Base-by-base conservation (phyloP, 2,888 invertebrate species). In the Athripsodes cinereus region DNA sequence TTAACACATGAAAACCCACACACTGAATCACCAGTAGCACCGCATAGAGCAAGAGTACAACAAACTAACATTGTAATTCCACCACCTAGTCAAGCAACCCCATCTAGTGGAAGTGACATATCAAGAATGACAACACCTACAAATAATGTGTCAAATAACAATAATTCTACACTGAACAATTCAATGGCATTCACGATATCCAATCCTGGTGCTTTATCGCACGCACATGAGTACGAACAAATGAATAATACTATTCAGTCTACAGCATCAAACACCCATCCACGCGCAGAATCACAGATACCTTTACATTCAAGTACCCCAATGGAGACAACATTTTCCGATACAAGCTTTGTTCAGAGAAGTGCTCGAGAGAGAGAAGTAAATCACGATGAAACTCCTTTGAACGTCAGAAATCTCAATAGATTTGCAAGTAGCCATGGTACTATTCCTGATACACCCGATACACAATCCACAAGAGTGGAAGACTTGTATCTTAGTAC, bases 1-100 rank as follows among this genome's bases (percentile, higher is more conserved):
- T 50, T 22, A 22, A 50, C 50, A 3, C 50, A 50, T 22, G 50
- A 50, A 26, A 50, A 50, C n/a, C 50, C 50, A 3, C 50, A 50
- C 26, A 50, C 50, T 11, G 50, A 50, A 50, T 50, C 50, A 22
- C 50, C 50, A 22, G 18, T 50, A 22, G 11, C 50, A 3, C 50
- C 18, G 8, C 50, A 26, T 16, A 21, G 50, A 50, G 19, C 6
- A 3, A 26, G 21, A 50, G 22, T n/a, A 11, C 50, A 19, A 11
- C 20, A 47, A 19, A 16, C 11, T 47, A 10, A 10, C 5, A 44
- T 44, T 5, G 44, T 44, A 44, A 44, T 44, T 5, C 26, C 26
- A 10, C 2, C 19, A 3, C 18, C 26, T 22, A 26, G 8, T 11
- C 20, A n/a, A 50, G 26, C 6, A n/a, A 3, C 26, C 5, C 5